Evolutionary conservation across 2,113 vertebrate genomes (phyloP), one percentile per base, ranked within the genome.

Genomic region (Poeciliopsis retropinna): DNA sequence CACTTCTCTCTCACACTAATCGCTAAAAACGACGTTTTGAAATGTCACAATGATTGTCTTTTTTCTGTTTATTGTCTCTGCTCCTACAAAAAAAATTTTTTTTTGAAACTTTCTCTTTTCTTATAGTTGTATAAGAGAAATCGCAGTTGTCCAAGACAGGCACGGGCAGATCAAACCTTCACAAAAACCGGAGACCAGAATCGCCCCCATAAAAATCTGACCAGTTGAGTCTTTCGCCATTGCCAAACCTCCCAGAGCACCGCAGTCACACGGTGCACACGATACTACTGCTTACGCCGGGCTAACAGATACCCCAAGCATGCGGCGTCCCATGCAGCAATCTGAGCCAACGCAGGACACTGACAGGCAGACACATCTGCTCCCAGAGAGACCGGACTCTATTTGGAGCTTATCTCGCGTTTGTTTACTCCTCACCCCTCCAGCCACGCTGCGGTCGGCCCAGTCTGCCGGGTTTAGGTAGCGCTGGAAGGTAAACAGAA

Each of bases 401-500:
- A 17, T 84, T 73, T 28, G 62, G 70, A 62, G 76, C 63, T 61
- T 0, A 41, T 76, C 62, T 73, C 70, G 17, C 64, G 73, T 84
- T 73, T 85, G 81, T 86, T 87, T 84, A 84, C 83, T 44, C 73
- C 22, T 57, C 8, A 34, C 34, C 84, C 73, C 72, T 73, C 63
- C 37, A 73, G 82, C 69, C 63, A 84, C 70, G 34, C 71, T 63
- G 88, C 29, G 17, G 79, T 70, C 22, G 14, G 66, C 31, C 34
- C 87, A 80, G 74, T 75, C 76, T 61, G 76, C 67, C 37, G 3
- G 61, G 73, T 70, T 80, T 30, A 82, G 78, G 81, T 87, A 84
- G 83, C 82, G 82, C 86, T 78, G 30, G 64, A 73, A 90, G 85
- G 87, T 89, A 90, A 89, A 89, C 86, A 88, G 78, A 74, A 81